These are phyloP conservation scores for Leptinotarsa defecta DNA, from an alignment of 1,140 invertebrate genomes.

Conservation along the genomic window DNA sequence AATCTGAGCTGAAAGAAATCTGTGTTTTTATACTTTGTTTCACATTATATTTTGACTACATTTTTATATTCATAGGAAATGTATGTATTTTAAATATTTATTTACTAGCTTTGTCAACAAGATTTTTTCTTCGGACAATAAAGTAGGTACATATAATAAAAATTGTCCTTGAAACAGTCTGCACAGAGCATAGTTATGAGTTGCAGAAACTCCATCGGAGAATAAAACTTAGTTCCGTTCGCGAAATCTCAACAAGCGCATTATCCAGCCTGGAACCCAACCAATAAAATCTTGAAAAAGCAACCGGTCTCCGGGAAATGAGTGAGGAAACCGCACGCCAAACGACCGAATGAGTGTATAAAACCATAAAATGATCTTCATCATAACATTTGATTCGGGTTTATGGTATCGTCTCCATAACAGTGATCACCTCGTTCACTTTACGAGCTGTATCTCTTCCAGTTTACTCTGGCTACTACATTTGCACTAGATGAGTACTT, in stretches of 20 bases:
- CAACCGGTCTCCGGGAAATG: neutral
- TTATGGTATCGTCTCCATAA: constrained; percentile 41
- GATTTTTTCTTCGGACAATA: too few species aligned
- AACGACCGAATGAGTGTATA: constrained; percentile 28
- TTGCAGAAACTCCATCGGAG: too few species aligned
- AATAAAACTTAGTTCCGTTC: neutral
- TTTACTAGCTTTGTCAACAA: too few species aligned
- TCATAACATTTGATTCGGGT: constrained; percentile 42
- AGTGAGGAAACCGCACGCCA: constrained; percentile 17
- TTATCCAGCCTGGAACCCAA: neutral
- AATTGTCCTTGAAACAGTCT: too few species aligned
- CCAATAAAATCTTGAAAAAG: constrained; percentile 10
- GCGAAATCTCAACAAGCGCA: neutral
- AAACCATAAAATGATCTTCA: constrained; percentile 33
- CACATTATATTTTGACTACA: too few species aligned
- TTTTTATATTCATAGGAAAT: too few species aligned
- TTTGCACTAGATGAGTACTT: constrained; percentile 49
- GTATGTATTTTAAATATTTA: too few species aligned
- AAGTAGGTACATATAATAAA: too few species aligned
- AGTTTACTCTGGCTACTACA: constrained; percentile 40
- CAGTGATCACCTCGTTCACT: constrained; percentile 46
- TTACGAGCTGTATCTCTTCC: constrained; percentile 44
- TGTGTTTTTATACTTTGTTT: too few species aligned
- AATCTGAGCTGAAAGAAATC: too few species aligned
- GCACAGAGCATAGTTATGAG: too few species aligned